phyloP scores from a whole-genome alignment of 1,140 invertebrate genomes.

The Coenobita brevimanus region DNA sequence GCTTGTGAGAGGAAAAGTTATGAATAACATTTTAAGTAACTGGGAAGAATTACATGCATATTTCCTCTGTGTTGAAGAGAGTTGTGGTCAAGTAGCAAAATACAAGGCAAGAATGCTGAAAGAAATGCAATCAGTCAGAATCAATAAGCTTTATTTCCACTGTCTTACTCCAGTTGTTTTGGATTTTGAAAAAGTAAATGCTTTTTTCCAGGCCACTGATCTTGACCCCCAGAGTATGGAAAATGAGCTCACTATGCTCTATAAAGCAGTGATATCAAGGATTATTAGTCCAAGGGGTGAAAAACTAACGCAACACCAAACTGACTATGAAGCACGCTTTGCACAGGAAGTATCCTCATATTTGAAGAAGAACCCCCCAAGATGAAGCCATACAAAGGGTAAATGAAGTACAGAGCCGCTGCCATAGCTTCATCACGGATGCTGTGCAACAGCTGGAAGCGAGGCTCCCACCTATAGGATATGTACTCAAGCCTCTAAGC shows the following conservation, averaged over 20 bases:
- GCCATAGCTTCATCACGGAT: constrained; percentile 6
- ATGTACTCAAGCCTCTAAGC: background rate
- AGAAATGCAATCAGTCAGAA: constrained; percentile 10
- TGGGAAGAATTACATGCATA: constrained; percentile 37
- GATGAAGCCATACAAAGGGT: too few relatives aligned
- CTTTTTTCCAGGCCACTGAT: constrained; percentile 39
- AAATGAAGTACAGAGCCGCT: too few relatives aligned
- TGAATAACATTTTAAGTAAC: constrained; percentile 33
- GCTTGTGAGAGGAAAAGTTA: constrained; percentile 41
- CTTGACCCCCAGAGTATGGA: constrained; percentile 13
- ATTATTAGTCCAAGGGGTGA: constrained; percentile 53
- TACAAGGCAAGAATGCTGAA: constrained; percentile 29
- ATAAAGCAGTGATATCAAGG: constrained; percentile 25
- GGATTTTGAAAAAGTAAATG: constrained; percentile 27
- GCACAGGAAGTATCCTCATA: background rate
- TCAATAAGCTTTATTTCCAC: constrained; percentile 14
- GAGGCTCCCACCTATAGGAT: constrained; percentile 15
- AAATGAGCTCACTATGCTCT: constrained; percentile 5
- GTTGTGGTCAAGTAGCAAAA: constrained; percentile 1
- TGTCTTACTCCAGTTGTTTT: constrained; percentile 24
- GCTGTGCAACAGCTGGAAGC: constrained; percentile 25
- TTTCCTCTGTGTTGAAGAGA: constrained; percentile 29
- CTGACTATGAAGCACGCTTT: constrained; percentile 9
- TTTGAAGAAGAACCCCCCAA: too few relatives aligned
- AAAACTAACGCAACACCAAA: background rate